phyloP scores from a whole-genome alignment of 2,113 vertebrate genomes.

The Speoplatyrhinus poulsoni region DNA sequence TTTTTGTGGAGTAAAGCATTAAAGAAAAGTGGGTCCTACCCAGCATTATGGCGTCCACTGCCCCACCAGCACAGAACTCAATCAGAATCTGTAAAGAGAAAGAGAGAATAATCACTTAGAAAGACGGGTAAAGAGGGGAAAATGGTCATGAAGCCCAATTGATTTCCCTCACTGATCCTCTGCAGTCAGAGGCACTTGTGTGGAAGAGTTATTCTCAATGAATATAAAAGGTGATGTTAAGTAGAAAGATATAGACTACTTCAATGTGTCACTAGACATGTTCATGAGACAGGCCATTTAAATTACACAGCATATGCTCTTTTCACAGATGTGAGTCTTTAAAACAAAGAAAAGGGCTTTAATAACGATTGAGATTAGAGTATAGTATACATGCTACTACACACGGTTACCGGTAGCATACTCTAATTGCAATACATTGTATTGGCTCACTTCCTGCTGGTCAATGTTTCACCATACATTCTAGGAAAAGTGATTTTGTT shows the following conservation, averaged over 20 bases:
- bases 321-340: too few species aligned
- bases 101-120: constrained; percentile 14
- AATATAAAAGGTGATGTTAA: constrained; percentile 17
- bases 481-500: background rate
- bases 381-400: background rate
- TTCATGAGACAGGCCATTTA: constrained; percentile 2
- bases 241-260: constrained; percentile 15
- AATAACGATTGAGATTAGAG: background rate
- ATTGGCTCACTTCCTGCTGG: constrained; percentile 19
- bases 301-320: background rate
- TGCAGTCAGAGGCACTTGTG: background rate
- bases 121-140: background rate
- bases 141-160: background rate
- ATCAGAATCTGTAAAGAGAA: constrained; percentile 89
- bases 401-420: background rate
- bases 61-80: constrained; percentile 98
- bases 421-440: too few species aligned
- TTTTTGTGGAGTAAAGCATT: constrained; percentile 13
- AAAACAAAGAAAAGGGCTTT: background rate
- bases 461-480: constrained; percentile 32
- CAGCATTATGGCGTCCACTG: constrained; percentile 97
- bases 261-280: constrained; percentile 18
- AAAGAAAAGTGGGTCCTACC: constrained; percentile 77
- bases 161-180: background rate
- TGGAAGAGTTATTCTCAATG: background rate